A percentile compares a stretch with the other conserved stretches of the same genome.
Evolutionary conservation across 2,113 vertebrate species (phyloP).

Genomic region (Polypterus bichir): DNA sequence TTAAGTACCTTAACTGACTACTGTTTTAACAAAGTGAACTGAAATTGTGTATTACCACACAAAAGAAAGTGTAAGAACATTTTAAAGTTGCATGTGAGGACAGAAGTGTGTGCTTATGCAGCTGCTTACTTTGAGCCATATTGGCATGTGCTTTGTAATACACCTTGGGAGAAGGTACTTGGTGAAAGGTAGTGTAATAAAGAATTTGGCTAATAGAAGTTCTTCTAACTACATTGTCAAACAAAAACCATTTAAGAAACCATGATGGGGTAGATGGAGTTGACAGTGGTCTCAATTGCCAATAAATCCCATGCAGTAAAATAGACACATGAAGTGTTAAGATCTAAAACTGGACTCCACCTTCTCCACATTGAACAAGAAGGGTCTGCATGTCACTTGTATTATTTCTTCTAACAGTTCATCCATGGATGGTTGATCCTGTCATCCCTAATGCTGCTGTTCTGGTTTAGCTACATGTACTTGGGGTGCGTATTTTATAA

Average conservation of each 20-base stretch:
- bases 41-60: too few relatives aligned
- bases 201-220: too few relatives aligned
- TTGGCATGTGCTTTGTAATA: too few relatives aligned
- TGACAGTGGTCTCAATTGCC: not conserved
- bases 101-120: too few relatives aligned
- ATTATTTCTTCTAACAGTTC: slow-evolving; percentile 50
- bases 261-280: not conserved
- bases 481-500: slow-evolving; percentile 60
- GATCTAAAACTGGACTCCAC: not conserved
- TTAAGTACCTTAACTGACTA: too few relatives aligned
- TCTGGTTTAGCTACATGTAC: slow-evolving; percentile 93
- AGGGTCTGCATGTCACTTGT: not conserved
- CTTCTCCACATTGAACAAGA: not conserved
- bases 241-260: not conserved
- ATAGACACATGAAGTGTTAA: not conserved
- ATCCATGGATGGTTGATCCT: slow-evolving; percentile 96
- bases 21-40: too few relatives aligned
- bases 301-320: not conserved
- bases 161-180: too few relatives aligned
- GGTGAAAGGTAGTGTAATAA: too few relatives aligned
- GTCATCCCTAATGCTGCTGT: slow-evolving; percentile 90
- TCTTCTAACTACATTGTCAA: not conserved
- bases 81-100: too few relatives aligned
- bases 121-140: too few relatives aligned
- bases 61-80: too few relatives aligned